phyloP scores from a whole-genome alignment of 1,140 invertebrate genomes.

The Helicoverpa zea region DNA sequence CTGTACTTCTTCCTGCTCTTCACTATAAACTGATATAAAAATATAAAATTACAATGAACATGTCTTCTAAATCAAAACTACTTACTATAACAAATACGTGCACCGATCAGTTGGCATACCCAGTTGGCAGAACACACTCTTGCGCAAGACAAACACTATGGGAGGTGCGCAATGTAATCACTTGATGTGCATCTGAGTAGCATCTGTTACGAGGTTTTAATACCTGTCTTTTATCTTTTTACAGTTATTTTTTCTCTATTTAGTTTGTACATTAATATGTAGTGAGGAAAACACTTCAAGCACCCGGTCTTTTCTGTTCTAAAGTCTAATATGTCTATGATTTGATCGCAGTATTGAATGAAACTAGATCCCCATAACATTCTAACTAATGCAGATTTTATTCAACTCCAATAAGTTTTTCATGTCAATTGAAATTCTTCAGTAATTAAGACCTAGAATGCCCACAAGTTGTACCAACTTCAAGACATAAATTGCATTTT shows the following conservation, averaged over 20 bases:
- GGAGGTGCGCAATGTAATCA: constrained; percentile 11
- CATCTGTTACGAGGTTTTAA: background rate
- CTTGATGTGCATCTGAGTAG: constrained; percentile 1
- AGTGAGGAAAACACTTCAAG: no score
- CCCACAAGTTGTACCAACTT: background rate
- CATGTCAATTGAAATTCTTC: background rate
- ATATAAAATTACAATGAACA: background rate
- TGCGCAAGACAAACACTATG: constrained; percentile 19
- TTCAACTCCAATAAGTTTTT: background rate
- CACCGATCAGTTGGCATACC: constrained; percentile 21
- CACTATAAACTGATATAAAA: background rate
- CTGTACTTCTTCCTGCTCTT: background rate
- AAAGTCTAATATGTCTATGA: no score
- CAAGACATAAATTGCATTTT: constrained; percentile 44
- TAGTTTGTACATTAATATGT: no score
- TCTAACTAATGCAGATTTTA: no score
- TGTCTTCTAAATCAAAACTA: background rate
- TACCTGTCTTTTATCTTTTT: background rate
- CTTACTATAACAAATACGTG: background rate
- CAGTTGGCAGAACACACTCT: constrained; percentile 13
- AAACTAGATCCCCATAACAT: no score
- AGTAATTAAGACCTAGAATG: constrained; percentile 20
- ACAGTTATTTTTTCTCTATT: no score
- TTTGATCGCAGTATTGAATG: no score
- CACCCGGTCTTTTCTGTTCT: no score